A percentile compares a stretch with the other conserved stretches of the same genome.
phyloP scores from a whole-genome alignment of 1,140 invertebrate genomes.

The Papilio polytes region DNA sequence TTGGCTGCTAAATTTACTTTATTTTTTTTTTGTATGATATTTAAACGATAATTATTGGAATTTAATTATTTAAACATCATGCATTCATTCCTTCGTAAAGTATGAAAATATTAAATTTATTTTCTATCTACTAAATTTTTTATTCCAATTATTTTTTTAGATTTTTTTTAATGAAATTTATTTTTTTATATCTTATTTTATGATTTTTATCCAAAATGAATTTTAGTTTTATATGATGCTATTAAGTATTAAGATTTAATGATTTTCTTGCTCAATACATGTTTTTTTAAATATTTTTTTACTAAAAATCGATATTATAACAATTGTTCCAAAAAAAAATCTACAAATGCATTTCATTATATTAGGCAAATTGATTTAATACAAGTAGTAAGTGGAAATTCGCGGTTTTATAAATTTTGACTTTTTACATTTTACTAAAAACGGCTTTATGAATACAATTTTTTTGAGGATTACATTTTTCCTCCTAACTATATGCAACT shows the following conservation, averaged over 20 bases:
- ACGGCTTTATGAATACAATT: too few relatives aligned
- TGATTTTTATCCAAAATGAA: neutral
- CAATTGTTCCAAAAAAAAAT: too few relatives aligned
- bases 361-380: too few relatives aligned
- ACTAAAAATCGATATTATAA: too few relatives aligned
- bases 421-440: too few relatives aligned
- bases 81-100: neutral
- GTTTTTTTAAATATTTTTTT: too few relatives aligned
- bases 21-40: neutral
- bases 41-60: neutral
- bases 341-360: too few relatives aligned
- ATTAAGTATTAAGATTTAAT: neutral
- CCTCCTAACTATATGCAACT: neutral
- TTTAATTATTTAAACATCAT: neutral
- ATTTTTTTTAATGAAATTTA: neutral
- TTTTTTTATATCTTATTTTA: slow-evolving; percentile 29
- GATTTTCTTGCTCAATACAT: slow-evolving; percentile 24
- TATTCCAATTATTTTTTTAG: neutral
- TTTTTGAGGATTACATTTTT: too few relatives aligned
- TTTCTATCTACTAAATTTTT: neutral
- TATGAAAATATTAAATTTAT: neutral
- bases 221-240: neutral
- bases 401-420: too few relatives aligned
- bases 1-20: neutral
- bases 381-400: too few relatives aligned